These are phyloP conservation scores for Chaenogobius annularis DNA, from an alignment of 2,113 vertebrate genomes.

Conservation along the genomic window DNA sequence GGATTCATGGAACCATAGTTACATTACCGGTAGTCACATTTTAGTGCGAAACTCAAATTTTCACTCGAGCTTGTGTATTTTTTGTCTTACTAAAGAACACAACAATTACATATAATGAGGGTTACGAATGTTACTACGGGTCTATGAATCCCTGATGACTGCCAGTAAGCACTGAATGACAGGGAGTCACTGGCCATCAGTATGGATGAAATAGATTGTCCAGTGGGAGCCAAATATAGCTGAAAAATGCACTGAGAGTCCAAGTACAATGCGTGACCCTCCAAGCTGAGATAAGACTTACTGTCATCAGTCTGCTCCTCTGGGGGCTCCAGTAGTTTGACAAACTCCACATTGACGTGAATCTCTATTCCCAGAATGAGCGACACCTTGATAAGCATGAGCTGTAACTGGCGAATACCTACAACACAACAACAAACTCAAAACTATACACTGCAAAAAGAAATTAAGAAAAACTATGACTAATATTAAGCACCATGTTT, in stretches of 20 bases:
- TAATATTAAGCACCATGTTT: background rate
- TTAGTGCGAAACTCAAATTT: background rate
- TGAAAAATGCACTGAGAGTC: slow-evolving; percentile 22
- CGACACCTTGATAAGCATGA: slow-evolving; percentile 93
- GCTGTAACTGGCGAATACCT: slow-evolving; percentile 97
- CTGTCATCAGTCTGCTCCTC: slow-evolving; percentile 87
- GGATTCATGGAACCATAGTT: too few species aligned
- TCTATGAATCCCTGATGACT: too few species aligned
- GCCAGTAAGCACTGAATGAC: too few species aligned
- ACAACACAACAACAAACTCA: slow-evolving; percentile 5
- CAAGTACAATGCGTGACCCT: slow-evolving; percentile 18
- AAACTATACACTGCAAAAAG: background rate
- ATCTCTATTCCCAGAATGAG: slow-evolving; percentile 92
- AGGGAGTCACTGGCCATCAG: too few species aligned
- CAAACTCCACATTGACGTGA: slow-evolving; percentile 91
- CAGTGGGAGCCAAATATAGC: slow-evolving; percentile 28
- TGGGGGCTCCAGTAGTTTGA: slow-evolving; percentile 87
- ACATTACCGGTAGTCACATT: too few species aligned
- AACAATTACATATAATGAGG: background rate
- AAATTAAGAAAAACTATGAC: background rate
- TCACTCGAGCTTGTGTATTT: background rate
- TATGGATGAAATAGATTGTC: background rate
- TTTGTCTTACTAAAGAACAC: background rate
- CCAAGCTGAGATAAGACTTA: slow-evolving; percentile 55
- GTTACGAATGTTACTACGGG: too few species aligned